These are phyloP conservation scores for Acronicta alni DNA, from an alignment of 2,888 invertebrate species.

Conservation along the genomic window DNA sequence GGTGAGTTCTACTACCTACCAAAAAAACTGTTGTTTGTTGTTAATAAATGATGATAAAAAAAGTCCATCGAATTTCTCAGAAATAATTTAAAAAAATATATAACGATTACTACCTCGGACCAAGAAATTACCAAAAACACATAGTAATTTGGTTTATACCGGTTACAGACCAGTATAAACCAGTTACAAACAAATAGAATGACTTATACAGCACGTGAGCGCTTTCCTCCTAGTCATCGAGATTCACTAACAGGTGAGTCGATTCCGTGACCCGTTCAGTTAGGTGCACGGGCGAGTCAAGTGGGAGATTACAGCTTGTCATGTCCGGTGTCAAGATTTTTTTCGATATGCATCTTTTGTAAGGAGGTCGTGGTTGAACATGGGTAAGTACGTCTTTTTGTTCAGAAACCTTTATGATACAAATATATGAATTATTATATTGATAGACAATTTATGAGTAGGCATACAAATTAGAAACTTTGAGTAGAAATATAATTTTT, in stretches of 20 bases:
- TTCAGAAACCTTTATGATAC: neutral
- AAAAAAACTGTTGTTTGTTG: no score
- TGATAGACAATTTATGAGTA: neutral
- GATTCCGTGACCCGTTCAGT: slow-evolving; percentile 60
- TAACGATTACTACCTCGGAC: no score
- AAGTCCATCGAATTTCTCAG: no score
- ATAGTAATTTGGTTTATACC: slow-evolving; percentile 44
- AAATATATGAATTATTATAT: neutral
- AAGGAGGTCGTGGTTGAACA: neutral
- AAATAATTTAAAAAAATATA: no score
- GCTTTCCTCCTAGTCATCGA: slow-evolving; percentile 71
- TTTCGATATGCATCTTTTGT: slow-evolving; percentile 4
- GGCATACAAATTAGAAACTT: neutral
- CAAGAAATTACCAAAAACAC: slow-evolving; percentile 25
- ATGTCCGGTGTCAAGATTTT: slow-evolving; percentile 34
- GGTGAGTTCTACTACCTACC: no score
- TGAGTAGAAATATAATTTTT: no score
- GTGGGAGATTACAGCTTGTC: slow-evolving; percentile 46
- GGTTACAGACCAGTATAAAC: slow-evolving; percentile 54
- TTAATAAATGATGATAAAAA: no score
- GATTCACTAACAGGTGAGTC: slow-evolving; percentile 69
- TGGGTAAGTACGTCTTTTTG: neutral
- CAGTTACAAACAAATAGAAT: slow-evolving; percentile 61
- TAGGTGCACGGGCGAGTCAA: slow-evolving; percentile 51
- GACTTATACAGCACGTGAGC: slow-evolving; percentile 65